Conservation (phyloP, 2,113 vertebrate species). For the Cyanoliseus patagonus region DNA sequence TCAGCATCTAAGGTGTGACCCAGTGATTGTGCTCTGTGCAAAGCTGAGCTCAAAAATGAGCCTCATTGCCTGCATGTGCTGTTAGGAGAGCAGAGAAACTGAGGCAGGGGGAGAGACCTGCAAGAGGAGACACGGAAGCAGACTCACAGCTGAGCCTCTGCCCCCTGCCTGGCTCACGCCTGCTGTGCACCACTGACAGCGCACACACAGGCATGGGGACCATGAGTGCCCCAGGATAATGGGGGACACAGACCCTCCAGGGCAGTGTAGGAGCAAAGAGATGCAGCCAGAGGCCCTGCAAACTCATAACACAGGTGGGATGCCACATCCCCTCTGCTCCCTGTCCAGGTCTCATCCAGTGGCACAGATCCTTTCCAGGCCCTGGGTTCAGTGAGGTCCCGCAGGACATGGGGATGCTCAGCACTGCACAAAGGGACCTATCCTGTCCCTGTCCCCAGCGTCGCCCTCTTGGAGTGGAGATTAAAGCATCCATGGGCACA, state of each 20-base stretch:
- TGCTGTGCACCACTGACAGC: rapidly evolving
- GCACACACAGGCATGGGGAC: rapidly evolving
- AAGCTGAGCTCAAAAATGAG: background rate
- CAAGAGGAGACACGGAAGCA: background rate
- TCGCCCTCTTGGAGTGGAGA: background rate
- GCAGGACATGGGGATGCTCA: rapidly evolving
- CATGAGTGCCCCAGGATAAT: rapidly evolving
- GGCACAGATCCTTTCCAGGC: background rate
- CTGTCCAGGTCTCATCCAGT: rapidly evolving
- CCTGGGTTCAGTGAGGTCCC: rapidly evolving
- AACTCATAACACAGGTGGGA: background rate
- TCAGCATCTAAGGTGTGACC: rapidly evolving
- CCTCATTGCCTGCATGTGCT: rapidly evolving
- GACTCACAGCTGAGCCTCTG: background rate
- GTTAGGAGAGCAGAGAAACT: background rate
- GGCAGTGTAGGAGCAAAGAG: background rate
- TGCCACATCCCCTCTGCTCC: background rate
- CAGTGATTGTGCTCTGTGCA: background rate
- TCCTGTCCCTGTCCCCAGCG: rapidly evolving
- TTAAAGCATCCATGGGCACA: background rate
- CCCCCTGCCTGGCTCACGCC: background rate
- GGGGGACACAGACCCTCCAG: background rate
- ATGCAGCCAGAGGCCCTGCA: background rate
- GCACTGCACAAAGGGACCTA: rapidly evolving
- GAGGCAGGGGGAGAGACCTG: background rate